Evolutionary conservation across 2,888 invertebrate species (phyloP).

Genomic region (Acrobasis suavella): DNA sequence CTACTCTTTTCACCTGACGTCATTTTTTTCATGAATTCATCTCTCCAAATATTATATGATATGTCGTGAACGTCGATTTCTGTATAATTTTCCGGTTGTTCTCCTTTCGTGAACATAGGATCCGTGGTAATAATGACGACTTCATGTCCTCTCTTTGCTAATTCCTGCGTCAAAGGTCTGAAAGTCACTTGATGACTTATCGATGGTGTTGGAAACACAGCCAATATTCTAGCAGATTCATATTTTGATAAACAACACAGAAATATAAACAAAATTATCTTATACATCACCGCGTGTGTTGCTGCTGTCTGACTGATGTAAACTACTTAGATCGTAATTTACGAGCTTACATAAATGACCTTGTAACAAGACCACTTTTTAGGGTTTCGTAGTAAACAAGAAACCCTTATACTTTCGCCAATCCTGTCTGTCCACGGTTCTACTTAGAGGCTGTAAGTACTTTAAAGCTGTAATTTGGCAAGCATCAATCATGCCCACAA

Average conservation of each 20-base stretch:
- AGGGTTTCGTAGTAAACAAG: too few species aligned
- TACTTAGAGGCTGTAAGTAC: too few species aligned
- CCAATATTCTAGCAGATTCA: constrained; percentile 47
- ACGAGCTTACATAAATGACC: too few species aligned
- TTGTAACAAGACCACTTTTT: too few species aligned
- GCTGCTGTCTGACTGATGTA: too few species aligned
- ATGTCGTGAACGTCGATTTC: constrained; percentile 51
- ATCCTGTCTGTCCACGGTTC: too few species aligned
- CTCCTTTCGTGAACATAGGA: constrained; percentile 37
- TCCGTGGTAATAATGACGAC: constrained; percentile 51
- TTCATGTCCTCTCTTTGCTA: constrained; percentile 56
- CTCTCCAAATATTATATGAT: constrained; percentile 43
- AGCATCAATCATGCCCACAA: too few species aligned
- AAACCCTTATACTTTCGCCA: too few species aligned
- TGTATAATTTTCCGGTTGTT: constrained; percentile 42
- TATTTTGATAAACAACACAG: constrained; percentile 4
- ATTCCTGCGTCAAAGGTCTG: constrained; percentile 44
- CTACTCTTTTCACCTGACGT: constrained; percentile 30
- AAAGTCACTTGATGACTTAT: constrained; percentile 57
- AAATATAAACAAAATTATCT: constrained; percentile 6
- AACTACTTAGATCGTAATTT: too few species aligned
- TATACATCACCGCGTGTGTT: neutral
- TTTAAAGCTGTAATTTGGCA: too few species aligned
- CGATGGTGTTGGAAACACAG: constrained; percentile 46
- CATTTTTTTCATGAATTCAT: constrained; percentile 24